These are phyloP conservation scores for Sylvietta virens DNA, from an alignment of 2,113 vertebrate species.

Conservation along the genomic window DNA sequence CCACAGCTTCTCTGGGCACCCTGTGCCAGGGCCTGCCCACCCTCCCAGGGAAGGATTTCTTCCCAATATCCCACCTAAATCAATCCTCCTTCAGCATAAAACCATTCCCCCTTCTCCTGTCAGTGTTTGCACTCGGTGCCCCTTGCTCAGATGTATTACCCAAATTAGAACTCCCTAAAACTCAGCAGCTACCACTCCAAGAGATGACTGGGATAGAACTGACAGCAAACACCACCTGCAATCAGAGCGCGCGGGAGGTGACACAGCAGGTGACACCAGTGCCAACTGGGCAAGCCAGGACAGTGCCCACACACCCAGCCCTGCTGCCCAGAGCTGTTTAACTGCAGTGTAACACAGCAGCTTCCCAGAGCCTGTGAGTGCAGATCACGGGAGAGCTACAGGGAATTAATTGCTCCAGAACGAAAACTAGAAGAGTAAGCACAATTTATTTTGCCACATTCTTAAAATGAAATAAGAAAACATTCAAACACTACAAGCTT, in stretches of 20 bases:
- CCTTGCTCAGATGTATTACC: not conserved
- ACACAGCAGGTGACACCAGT: not conserved
- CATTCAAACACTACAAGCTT: slow-evolving; percentile 40
- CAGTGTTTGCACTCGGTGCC: not conserved
- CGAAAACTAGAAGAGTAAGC: not conserved
- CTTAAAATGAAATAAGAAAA: slow-evolving; percentile 49
- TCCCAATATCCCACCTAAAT: not conserved
- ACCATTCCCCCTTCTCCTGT: not conserved
- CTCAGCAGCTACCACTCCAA: not conserved
- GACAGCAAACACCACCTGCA: not conserved
- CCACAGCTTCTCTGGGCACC: not conserved
- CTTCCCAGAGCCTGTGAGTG: not conserved
- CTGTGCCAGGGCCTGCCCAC: not conserved
- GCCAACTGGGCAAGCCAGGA: not conserved
- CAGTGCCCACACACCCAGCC: not conserved
- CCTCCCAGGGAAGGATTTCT: not conserved
- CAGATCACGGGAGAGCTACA: rapidly evolving
- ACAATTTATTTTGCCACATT: slow-evolving; percentile 49
- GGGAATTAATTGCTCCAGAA: slow-evolving; percentile 12
- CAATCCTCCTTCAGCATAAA: not conserved
- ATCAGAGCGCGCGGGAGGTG: rapidly evolving
- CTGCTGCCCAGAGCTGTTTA: not conserved
- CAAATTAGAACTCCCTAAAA: not conserved
- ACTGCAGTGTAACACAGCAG: not conserved
- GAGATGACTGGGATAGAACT: not conserved